phyloP scores from a whole-genome alignment of 2,113 vertebrate species.

The Scortum barcoo region DNA sequence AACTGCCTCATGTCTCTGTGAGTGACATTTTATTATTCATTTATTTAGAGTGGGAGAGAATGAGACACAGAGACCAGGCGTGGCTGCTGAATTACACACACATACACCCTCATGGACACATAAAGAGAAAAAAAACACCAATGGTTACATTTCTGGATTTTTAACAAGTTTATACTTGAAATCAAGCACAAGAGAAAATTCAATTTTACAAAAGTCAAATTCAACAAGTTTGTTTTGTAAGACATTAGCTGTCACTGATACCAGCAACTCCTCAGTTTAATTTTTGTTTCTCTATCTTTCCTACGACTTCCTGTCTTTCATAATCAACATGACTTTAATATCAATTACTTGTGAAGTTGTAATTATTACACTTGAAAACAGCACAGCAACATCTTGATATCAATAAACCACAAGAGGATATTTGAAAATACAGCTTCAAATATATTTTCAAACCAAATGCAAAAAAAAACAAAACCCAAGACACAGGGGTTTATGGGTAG shows the following conservation, averaged over 20 bases:
- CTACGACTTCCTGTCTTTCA: constrained; percentile 29
- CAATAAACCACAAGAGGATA: background rate
- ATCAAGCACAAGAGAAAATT: background rate
- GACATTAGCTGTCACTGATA: constrained; percentile 20
- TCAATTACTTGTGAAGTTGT: constrained; percentile 11
- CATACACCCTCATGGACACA: background rate
- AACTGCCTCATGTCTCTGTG: background rate
- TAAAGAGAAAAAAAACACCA: background rate
- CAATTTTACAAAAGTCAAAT: background rate
- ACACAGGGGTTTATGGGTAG: background rate
- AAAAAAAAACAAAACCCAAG: background rate
- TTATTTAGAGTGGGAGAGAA: background rate
- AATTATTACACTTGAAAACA: constrained; percentile 29
- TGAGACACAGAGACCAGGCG: background rate
- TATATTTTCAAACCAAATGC: background rate
- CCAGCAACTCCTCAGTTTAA: background rate
- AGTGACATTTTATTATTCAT: constrained; percentile 22
- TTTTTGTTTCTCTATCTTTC: constrained; percentile 8
- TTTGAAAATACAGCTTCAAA: constrained; percentile 2
- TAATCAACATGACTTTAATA: constrained; percentile 11
- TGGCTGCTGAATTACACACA: background rate
- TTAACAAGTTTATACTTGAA: background rate
- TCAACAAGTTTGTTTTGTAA: background rate
- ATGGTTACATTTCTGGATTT: too few relatives aligned
- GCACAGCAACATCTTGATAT: background rate